phyloP scores from a whole-genome alignment of 2,888 invertebrate species.

The Epirrhoe tristata region DNA sequence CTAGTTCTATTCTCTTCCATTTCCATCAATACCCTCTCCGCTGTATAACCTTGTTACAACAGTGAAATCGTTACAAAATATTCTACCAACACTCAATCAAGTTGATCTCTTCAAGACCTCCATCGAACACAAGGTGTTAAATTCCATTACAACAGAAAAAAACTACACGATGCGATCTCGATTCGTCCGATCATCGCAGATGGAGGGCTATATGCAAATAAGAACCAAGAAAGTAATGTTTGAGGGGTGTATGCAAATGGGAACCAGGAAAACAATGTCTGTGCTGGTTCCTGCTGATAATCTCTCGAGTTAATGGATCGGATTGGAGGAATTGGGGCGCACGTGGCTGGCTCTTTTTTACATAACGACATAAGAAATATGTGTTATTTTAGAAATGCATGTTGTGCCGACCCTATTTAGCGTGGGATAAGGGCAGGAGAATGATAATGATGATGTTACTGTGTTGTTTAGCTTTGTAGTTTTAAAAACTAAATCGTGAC shows the following conservation, averaged over 20 bases:
- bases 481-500: too few species aligned
- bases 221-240: conserved; percentile 72
- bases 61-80: background rate
- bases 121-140: conserved; percentile 68
- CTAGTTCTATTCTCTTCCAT: too few species aligned
- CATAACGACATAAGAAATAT: background rate
- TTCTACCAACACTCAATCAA: conserved; percentile 18
- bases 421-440: too few species aligned
- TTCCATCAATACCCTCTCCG: background rate
- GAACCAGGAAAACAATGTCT: conserved; percentile 72
- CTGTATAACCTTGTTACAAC: background rate
- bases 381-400: too few species aligned
- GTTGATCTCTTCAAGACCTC: conserved; percentile 52
- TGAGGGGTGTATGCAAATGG: conserved; percentile 73
- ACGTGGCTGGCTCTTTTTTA: conserved; percentile 24
- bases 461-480: too few species aligned
- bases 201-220: conserved; percentile 77
- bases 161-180: conserved; percentile 63
- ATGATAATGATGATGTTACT: too few species aligned
- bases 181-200: conserved; percentile 65
- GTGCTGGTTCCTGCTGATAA: conserved; percentile 72
- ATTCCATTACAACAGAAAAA: conserved; percentile 63
- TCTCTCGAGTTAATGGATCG: conserved; percentile 55
- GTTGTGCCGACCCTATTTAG: too few species aligned
- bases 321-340: conserved; percentile 33